phyloP scores from a whole-genome alignment of 2,888 invertebrate species.

The Cybosia mesomella region DNA sequence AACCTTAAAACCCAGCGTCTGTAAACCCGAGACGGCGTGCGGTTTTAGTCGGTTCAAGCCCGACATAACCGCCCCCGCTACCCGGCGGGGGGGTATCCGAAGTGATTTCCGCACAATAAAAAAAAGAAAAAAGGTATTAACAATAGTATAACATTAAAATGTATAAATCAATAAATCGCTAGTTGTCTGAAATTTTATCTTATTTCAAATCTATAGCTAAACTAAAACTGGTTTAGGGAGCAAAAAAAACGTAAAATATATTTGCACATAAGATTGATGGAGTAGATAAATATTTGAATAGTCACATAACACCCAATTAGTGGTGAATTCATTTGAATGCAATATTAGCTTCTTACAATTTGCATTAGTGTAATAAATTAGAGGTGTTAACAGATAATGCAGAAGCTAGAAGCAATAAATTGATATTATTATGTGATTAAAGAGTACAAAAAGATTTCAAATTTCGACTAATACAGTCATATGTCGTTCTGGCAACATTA shows the following conservation, averaged over 20 bases:
- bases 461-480: too few relatives aligned
- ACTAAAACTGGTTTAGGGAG: slow-evolving; percentile 36
- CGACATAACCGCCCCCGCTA: too few relatives aligned
- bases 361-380: slow-evolving; percentile 13
- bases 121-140: too few relatives aligned
- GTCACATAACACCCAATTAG: slow-evolving; percentile 75
- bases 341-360: slow-evolving; percentile 22
- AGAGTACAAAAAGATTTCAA: background rate
- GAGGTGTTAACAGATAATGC: background rate
- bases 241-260: slow-evolving; percentile 43
- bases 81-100: too few relatives aligned
- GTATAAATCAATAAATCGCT: slow-evolving; percentile 28
- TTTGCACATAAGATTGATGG: slow-evolving; percentile 64
- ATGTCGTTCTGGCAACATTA: too few relatives aligned
- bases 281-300: slow-evolving; percentile 63
- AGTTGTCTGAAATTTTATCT: slow-evolving; percentile 40
- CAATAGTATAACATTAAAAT: too few relatives aligned
- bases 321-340: slow-evolving; percentile 66
- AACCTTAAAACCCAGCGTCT: too few relatives aligned
- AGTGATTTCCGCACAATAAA: too few relatives aligned
- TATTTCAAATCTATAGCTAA: slow-evolving; percentile 32
- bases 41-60: too few relatives aligned
- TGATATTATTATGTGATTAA: background rate
- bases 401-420: background rate
- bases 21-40: too few relatives aligned